Conservation (phyloP, 2,797 vertebrate species). For the Takifugu ocellatus region DNA sequence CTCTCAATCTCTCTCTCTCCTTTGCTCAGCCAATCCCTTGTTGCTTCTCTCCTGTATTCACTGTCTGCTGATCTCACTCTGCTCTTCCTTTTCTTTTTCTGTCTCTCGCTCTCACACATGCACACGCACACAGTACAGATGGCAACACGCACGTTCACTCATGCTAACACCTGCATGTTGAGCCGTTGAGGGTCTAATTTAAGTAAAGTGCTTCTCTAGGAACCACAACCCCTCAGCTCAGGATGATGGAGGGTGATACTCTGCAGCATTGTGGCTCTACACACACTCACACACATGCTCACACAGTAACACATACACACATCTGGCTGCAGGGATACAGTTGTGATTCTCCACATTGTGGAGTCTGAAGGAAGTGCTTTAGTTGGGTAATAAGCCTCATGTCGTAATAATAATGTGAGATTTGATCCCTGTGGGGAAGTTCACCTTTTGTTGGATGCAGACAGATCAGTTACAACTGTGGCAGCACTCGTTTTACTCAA, state of each 20-base stretch:
- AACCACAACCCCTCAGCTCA: constrained; percentile 69
- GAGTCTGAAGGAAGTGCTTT: constrained; percentile 45
- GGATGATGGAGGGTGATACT: constrained; percentile 63
- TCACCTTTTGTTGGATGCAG: constrained; percentile 36
- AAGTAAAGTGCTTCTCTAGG: constrained; percentile 74
- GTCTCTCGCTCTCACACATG: constrained; percentile 16
- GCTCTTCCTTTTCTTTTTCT: constrained; percentile 53
- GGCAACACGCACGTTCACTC: constrained; percentile 27
- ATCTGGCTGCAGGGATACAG: constrained; percentile 43
- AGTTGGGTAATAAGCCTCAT: constrained; percentile 44
- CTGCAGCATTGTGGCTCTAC: constrained; percentile 40
- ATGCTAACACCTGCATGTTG: constrained; percentile 65
- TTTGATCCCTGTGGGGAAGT: constrained; percentile 47
- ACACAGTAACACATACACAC: constrained; percentile 40
- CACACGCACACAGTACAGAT: constrained; percentile 43
- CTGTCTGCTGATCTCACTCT: constrained; percentile 53
- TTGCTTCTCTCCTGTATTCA: constrained; percentile 37
- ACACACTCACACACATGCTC: constrained; percentile 26
- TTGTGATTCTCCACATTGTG: constrained; percentile 37
- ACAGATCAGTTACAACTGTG: constrained; percentile 34
- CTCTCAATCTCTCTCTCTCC: constrained; percentile 1
- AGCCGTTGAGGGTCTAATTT: constrained; percentile 74
- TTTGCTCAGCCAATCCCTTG: constrained; percentile 15
- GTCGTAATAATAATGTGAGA: constrained; percentile 55
- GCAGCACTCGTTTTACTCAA: constrained; percentile 40